Base-by-base conservation (phyloP, 2,888 invertebrate species). In the Stenchaetothrips biformis region DNA sequence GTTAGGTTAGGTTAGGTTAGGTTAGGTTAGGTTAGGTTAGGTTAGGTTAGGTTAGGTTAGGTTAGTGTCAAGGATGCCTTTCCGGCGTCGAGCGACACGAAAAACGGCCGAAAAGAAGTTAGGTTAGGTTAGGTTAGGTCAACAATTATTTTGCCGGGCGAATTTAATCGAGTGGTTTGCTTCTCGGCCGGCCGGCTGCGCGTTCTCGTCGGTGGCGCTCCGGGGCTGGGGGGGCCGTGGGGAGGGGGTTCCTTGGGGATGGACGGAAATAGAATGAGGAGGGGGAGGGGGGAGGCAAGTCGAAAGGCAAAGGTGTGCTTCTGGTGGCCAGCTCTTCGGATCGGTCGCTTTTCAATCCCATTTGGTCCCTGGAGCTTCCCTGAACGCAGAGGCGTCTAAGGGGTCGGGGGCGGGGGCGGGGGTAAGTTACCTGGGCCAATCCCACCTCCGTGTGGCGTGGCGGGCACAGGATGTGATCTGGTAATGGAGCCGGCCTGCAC, bases 281-380 rank as follows among this genome's bases (percentile, higher is more conserved):
- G 9, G 21, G 67, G 67, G 18, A 9, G 21, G 67, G 13, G 11
- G 16, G 16, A 13, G 8, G 53, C 53, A 18, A 18, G 53, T 13
- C 6, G 59, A 21, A 11, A 74, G 67, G n/a, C 25, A 74, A 74
- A 74, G 67, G 67, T 74, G 67, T 25, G 7, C 67, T 74, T 8
- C 25, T 7, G 67, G 67, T 25, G 67, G 67, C 67, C 25, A 37
- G 67, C 67, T 25, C 25, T 25, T 25, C 67, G 67, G 67, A 25
- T 74, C 67, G 67, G 67, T 74, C 21, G 67, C 67, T 74, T 25
- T 74, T 74, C 67, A 74, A 74, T 74, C 67, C 67, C 67, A 74
- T 74, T 74, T 74, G 67, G 67, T 74, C 67, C 67, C 25, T 8
- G 11, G 67, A 25, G 25, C 21, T 7, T 11, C 67, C 21, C 7